phyloP scores from a whole-genome alignment of 2,888 invertebrate genomes.

The Notodonta dromedarius region DNA sequence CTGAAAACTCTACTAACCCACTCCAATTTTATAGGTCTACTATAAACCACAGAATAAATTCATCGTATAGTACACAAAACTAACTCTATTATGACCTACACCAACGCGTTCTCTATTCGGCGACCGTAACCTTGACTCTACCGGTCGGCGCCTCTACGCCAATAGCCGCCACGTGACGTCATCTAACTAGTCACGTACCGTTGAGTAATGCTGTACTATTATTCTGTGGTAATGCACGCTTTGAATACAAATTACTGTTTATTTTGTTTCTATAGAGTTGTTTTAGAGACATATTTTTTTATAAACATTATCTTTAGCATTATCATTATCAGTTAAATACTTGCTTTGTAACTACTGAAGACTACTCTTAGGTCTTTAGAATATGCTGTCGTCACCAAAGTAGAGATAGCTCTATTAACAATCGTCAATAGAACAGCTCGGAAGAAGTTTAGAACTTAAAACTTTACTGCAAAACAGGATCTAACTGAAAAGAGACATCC shows the following conservation, averaged over 20 bases:
- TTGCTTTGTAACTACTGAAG: too few species aligned
- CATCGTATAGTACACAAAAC: neutral
- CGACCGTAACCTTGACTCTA: constrained; percentile 32
- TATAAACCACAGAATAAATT: constrained; percentile 9
- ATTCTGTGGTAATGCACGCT: constrained; percentile 19
- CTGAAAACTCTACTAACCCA: neutral
- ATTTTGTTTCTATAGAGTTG: neutral
- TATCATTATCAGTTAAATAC: too few species aligned
- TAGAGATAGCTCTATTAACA: too few species aligned
- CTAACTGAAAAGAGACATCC: too few species aligned
- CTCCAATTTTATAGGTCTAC: neutral
- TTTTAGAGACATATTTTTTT: neutral
- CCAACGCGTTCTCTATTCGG: constrained; percentile 35
- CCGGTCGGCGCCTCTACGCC: constrained; percentile 36
- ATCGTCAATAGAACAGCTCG: too few species aligned
- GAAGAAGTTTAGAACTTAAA: too few species aligned
- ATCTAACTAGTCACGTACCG: constrained; percentile 28
- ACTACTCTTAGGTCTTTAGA: too few species aligned
- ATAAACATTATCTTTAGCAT: too few species aligned
- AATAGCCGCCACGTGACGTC: constrained; percentile 31
- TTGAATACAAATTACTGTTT: constrained; percentile 17
- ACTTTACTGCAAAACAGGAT: too few species aligned
- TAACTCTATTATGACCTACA: constrained; percentile 30
- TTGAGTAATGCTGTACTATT: neutral
- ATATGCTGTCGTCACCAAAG: too few species aligned